phyloP scores from a whole-genome alignment of 2,113 vertebrate genomes.

The Neomonachus schauinslandi region DNA sequence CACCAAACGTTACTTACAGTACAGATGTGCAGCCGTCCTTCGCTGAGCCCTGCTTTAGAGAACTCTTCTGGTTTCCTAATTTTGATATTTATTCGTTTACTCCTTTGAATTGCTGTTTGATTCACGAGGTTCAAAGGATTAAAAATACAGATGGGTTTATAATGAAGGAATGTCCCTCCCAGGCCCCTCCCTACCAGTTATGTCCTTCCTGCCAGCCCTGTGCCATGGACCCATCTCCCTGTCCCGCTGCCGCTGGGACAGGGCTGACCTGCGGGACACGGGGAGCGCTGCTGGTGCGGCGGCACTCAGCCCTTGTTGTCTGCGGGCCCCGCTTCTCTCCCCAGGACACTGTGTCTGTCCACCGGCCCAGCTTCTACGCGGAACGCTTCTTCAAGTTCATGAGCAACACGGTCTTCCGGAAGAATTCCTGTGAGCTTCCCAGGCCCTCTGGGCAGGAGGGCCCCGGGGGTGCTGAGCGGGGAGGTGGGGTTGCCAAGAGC shows the following conservation, averaged over 20 bases:
- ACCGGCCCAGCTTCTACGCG: conserved; percentile 97
- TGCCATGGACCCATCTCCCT: fast-evolving
- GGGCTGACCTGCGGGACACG: neutral
- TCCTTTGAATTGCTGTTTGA: neutral
- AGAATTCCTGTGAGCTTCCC: conserved; percentile 94
- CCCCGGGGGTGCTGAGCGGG: fast-evolving
- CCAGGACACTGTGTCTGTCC: conserved; percentile 98
- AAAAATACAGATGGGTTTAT: neutral
- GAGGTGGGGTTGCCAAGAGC: fast-evolving
- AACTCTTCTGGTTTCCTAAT: neutral
- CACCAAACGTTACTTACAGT: neutral
- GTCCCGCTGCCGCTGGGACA: fast-evolving
- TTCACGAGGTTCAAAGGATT: neutral
- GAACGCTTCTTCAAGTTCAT: conserved; percentile 99
- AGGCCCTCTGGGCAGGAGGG: neutral
- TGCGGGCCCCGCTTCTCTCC: conserved; percentile 55
- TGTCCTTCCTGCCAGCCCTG: fast-evolving
- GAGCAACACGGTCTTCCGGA: conserved; percentile 96
- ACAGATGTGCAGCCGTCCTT: neutral
- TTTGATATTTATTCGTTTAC: neutral
- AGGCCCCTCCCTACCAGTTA: neutral
- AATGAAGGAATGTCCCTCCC: no score
- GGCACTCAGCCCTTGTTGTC: neutral
- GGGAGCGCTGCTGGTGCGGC: fast-evolving
- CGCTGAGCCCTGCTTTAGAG: neutral